A percentile compares a stretch with the other conserved stretches of the same genome.
These are phyloP conservation scores for Nicator chloris DNA, from an alignment of 2,113 vertebrate genomes.

Conservation along the genomic window DNA sequence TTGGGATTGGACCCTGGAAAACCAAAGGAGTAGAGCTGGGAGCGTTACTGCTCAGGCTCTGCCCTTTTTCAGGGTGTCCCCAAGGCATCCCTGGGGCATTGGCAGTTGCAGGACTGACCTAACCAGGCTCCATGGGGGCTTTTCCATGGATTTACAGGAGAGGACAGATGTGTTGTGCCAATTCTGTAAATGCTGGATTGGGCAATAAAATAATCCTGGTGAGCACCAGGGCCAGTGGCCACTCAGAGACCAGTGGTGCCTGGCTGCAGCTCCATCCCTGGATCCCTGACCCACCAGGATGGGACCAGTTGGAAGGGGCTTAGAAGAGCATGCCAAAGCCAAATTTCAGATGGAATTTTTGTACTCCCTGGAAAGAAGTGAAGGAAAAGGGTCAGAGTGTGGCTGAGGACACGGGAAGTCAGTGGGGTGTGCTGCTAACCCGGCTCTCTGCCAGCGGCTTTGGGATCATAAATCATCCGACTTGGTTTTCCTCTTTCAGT, in stretches of 20 bases:
- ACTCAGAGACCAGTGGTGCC: fast-evolving
- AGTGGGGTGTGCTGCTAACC: fast-evolving
- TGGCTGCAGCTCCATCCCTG: no score
- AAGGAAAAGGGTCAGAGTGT: neutral
- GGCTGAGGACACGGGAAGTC: neutral
- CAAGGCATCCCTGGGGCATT: fast-evolving
- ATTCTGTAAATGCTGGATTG: neutral
- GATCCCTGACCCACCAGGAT: neutral
- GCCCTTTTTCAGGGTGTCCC: neutral
- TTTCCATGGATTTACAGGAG: neutral
- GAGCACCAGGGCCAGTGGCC: neutral
- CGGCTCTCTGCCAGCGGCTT: fast-evolving
- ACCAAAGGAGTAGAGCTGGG: neutral
- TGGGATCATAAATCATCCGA: fast-evolving
- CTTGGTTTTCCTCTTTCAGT: fast-evolving
- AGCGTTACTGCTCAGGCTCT: neutral
- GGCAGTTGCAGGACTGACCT: neutral
- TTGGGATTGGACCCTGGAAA: neutral
- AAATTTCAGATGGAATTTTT: neutral
- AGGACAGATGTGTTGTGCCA: no score
- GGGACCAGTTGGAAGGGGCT: neutral
- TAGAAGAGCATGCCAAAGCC: neutral
- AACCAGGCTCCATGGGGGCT: neutral
- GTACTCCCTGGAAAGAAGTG: neutral
- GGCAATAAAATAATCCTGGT: neutral